Conservation (phyloP, 1,140 invertebrate species). For the Pantala flavescens region DNA sequence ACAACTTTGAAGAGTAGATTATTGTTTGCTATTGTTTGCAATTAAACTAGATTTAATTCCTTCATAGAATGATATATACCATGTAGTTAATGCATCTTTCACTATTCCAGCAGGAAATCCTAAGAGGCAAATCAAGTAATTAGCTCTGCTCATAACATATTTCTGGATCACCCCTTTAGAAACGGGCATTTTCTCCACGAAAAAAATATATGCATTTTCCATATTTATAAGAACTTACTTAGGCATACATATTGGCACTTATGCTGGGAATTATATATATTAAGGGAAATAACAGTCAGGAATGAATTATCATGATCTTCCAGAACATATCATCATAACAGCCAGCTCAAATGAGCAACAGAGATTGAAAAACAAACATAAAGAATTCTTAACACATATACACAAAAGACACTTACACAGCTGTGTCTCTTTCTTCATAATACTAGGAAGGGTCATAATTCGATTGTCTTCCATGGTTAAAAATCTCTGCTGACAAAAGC, state of each 20-base stretch:
- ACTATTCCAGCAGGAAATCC: not conserved
- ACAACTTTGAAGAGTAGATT: not conserved
- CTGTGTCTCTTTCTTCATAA: not conserved
- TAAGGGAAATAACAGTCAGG: no score
- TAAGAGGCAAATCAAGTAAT: not conserved
- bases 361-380: not conserved
- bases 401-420: not conserved
- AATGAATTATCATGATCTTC: no score
- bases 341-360: not conserved
- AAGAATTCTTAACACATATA: not conserved
- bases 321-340: no score
- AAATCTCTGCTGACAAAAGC: no score
- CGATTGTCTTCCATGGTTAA: not conserved
- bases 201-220: not conserved
- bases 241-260: slow-evolving; percentile 9
- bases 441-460: not conserved
- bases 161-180: not conserved
- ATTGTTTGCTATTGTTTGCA: not conserved
- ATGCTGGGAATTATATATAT: not conserved
- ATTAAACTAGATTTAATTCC: not conserved
- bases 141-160: not conserved
- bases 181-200: not conserved
- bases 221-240: slow-evolving; percentile 2
- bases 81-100: not conserved
- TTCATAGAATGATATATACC: not conserved